phyloP scores from a whole-genome alignment of 2,888 invertebrate genomes.

The Eupsilia transversa region DNA sequence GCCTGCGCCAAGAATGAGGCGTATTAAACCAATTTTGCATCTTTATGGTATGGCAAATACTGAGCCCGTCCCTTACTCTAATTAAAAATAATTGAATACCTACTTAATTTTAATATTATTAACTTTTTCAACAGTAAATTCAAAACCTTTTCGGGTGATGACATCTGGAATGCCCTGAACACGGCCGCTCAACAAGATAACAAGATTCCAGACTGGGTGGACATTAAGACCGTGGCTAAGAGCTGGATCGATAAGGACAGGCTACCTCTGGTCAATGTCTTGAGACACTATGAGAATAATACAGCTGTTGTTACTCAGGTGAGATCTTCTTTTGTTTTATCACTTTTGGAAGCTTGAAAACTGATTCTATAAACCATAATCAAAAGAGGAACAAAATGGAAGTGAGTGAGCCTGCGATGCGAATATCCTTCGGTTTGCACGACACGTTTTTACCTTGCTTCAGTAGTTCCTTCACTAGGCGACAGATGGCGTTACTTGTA shows the following conservation, averaged over 20 bases:
- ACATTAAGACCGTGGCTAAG: conserved; percentile 93
- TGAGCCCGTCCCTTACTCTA: background rate
- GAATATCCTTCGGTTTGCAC: background rate
- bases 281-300: conserved; percentile 92
- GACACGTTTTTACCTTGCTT: background rate
- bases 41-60: background rate
- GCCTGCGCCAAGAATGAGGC: background rate
- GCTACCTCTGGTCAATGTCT: conserved; percentile 93
- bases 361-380: too few species aligned
- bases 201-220: conserved; percentile 87
- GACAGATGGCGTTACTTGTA: conserved; percentile 49
- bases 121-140: conserved; percentile 88
- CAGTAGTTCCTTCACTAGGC: background rate
- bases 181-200: conserved; percentile 92
- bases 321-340: conserved; percentile 15
- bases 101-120: background rate
- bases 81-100: background rate
- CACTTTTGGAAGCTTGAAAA: background rate
- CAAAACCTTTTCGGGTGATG: conserved; percentile 94
- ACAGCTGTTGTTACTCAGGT: conserved; percentile 92
- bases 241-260: conserved; percentile 96
- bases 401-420: background rate
- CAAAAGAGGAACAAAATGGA: too few species aligned
- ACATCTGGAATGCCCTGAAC: conserved; percentile 94
- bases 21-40: background rate